Evolutionary conservation across 1,140 invertebrate genomes (phyloP).

Genomic region (Mylabris phalerata): DNA sequence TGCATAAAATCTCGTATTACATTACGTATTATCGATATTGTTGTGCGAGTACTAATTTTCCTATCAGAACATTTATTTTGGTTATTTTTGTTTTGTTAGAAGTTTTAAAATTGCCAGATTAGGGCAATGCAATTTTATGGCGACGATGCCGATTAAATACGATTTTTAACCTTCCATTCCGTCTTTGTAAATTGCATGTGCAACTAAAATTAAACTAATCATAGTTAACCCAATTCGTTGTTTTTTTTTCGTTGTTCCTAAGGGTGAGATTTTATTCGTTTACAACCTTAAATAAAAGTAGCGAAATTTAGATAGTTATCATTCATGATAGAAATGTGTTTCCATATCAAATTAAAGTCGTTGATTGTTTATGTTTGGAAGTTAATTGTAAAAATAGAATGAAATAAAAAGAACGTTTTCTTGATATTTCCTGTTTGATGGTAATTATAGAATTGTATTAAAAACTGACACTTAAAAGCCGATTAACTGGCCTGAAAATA

Average conservation of each 20-base stretch:
- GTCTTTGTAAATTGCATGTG: conserved; percentile 19
- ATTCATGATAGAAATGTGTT: background rate
- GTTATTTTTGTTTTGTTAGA: too few species aligned
- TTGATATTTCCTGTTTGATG: background rate
- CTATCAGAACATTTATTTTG: conserved; percentile 5
- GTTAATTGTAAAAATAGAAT: background rate
- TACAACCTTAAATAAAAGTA: background rate
- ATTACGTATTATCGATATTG: conserved; percentile 14
- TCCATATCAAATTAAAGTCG: conserved; percentile 6
- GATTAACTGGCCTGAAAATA: too few species aligned
- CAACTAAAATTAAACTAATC: conserved; percentile 20
- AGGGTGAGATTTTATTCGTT: conserved; percentile 5
- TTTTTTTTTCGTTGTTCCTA: too few species aligned
- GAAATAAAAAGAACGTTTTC: conserved; percentile 3
- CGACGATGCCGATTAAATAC: conserved; percentile 9
- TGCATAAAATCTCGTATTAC: conserved; percentile 13
- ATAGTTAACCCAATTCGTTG: conserved; percentile 10
- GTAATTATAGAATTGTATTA: conserved; percentile 2
- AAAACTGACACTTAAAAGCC: conserved; percentile 5
- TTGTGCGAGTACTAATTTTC: conserved; percentile 12
- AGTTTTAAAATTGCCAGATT: conserved; percentile 8
- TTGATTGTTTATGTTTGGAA: background rate
- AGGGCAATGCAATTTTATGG: conserved; percentile 13
- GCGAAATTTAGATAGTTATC: too few species aligned
- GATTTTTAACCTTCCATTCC: background rate